Evolutionary conservation across 2,888 invertebrate species (phyloP).

Genomic region (Andrena fulva): DNA sequence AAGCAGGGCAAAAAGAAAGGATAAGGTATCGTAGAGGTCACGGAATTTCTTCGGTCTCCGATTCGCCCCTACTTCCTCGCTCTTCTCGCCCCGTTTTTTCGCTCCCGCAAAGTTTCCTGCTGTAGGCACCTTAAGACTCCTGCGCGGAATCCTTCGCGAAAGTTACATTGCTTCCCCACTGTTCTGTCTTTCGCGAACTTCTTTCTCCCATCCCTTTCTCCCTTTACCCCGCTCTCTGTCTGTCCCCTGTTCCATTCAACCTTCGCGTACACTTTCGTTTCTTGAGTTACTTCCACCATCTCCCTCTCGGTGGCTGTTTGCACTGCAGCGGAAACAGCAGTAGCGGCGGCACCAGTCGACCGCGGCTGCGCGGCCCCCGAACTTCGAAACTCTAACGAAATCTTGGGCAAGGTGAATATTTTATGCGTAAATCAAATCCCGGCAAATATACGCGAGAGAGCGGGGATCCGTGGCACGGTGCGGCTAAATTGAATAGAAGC

Average conservation of each 20-base stretch:
- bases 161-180: conserved; percentile 63
- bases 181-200: conserved; percentile 53
- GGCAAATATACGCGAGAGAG: conserved; percentile 69
- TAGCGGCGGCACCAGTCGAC: conserved; percentile 37
- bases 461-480: conserved; percentile 73
- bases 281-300: conserved; percentile 52
- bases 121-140: conserved; percentile 58
- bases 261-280: conserved; percentile 63
- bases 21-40: conserved; percentile 39
- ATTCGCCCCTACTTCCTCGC: conserved; percentile 37
- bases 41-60: conserved; percentile 61
- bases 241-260: conserved; percentile 38
- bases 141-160: conserved; percentile 50
- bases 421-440: conserved; percentile 79
- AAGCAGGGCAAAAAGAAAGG: conserved; percentile 28
- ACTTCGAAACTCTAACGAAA: conserved; percentile 79
- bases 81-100: conserved; percentile 45
- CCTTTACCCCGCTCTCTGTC: neutral
- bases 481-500: conserved; percentile 77
- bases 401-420: conserved; percentile 79
- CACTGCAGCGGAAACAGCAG: conserved; percentile 33
- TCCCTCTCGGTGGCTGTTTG: conserved; percentile 48
- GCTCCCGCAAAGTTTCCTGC: conserved; percentile 62
- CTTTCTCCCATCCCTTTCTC: conserved; percentile 23
- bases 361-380: conserved; percentile 67